phyloP scores from a whole-genome alignment of 2,113 vertebrate genomes.

The Tachysurus vachellii region DNA sequence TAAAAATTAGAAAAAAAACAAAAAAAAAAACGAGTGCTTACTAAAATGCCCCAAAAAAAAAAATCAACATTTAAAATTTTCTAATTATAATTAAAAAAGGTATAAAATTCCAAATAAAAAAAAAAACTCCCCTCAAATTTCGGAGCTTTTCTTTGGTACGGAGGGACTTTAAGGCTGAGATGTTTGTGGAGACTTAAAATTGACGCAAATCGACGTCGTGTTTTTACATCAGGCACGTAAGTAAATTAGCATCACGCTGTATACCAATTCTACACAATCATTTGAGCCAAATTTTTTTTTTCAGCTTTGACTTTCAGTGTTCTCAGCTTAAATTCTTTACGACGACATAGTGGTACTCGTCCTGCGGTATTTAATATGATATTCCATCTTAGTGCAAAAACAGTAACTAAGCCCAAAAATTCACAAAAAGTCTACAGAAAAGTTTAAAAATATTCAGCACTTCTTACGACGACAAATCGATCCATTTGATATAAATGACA shows the following conservation, averaged over 20 bases:
- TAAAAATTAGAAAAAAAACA: conserved; percentile 33
- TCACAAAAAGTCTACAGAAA: neutral
- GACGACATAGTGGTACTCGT: conserved; percentile 6
- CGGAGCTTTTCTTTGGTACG: conserved; percentile 71
- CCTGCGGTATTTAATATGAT: neutral
- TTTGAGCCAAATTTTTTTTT: neutral
- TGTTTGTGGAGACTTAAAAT: conserved; percentile 36
- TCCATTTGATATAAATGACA: neutral
- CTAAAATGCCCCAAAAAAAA: neutral
- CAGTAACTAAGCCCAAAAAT: conserved; percentile 30
- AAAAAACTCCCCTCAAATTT: conserved; percentile 26
- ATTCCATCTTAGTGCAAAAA: conserved; percentile 31
- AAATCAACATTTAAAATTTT: neutral
- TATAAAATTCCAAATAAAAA: conserved; percentile 9
- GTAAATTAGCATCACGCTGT: neutral
- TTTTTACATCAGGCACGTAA: conserved; percentile 31
- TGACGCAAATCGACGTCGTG: conserved; percentile 1
- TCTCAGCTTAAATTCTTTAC: neutral
- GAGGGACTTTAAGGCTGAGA: conserved; percentile 66
- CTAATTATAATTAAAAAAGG: conserved; percentile 5
- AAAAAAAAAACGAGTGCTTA: neutral
- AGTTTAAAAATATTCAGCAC: neutral
- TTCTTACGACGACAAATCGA: neutral
- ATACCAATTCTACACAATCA: neutral
- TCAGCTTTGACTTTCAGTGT: neutral